phyloP scores from a whole-genome alignment of 2,113 vertebrate species.

The Sebastes fasciatus region DNA sequence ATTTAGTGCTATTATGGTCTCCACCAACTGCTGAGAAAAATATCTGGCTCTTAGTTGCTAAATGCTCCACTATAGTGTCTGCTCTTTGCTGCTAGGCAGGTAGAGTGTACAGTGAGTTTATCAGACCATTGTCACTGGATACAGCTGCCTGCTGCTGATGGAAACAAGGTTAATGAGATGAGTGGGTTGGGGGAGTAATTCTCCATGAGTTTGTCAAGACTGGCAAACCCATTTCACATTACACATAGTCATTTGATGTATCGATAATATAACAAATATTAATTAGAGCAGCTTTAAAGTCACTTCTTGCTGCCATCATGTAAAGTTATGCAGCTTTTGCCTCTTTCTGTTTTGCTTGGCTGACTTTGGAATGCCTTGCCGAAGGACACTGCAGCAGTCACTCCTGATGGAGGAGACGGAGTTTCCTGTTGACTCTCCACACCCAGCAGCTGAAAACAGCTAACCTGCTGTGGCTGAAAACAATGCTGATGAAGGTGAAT shows the following conservation, averaged over 20 bases:
- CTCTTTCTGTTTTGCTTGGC: not conserved
- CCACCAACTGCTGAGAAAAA: too few relatives aligned
- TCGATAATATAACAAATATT: not conserved
- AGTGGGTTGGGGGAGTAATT: too few relatives aligned
- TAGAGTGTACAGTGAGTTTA: not conserved
- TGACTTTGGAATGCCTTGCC: not conserved
- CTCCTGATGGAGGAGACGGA: not conserved
- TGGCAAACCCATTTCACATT: not conserved
- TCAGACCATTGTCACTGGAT: not conserved
- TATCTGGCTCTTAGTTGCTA: too few relatives aligned
- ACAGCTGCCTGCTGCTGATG: too few relatives aligned
- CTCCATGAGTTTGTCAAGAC: not conserved
- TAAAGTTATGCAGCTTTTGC: not conserved
- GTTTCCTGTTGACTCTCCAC: constrained; percentile 29
- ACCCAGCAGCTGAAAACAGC: constrained; percentile 2
- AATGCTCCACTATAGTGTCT: too few relatives aligned
- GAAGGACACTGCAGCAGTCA: not conserved
- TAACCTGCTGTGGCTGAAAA: not conserved
- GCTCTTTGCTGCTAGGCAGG: too few relatives aligned
- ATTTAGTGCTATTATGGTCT: too few relatives aligned
- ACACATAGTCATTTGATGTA: not conserved
- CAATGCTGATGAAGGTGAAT: not conserved
- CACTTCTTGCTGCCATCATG: not conserved
- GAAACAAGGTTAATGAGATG: too few relatives aligned
- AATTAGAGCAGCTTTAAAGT: not conserved